Percentiles rank a stretch among this genome's conserved stretches.
Conservation (phyloP, 2,113 vertebrate species). For the Zootoca vivipara region DNA sequence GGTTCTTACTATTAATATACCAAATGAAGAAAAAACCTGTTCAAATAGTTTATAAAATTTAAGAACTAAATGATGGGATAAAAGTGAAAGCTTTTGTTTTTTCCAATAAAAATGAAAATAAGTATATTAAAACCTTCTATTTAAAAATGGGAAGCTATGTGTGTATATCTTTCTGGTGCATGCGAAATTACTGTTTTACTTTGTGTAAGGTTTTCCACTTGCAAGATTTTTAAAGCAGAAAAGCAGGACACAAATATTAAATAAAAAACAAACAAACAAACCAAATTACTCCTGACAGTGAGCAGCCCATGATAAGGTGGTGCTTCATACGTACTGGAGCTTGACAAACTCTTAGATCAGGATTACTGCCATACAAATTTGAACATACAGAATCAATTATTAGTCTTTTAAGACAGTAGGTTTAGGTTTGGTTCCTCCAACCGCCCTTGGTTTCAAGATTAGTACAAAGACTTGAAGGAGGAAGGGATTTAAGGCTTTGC, state of each 20-base stretch:
- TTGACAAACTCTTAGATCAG: neutral
- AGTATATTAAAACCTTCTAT: neutral
- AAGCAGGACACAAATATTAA: neutral
- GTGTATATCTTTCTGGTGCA: no score
- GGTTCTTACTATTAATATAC: neutral
- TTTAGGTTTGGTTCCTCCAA: neutral
- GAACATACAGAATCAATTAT: no score
- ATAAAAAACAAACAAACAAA: neutral
- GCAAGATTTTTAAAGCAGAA: neutral
- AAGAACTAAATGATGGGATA: neutral
- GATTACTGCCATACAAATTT: neutral
- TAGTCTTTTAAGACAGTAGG: neutral
- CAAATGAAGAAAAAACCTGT: neutral
- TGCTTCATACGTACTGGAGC: neutral
- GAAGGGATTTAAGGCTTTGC: neutral
- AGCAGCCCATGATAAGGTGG: neutral
- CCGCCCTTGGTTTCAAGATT: neutral
- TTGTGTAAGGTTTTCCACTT: neutral
- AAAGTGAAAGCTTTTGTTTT: neutral
- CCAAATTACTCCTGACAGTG: neutral
- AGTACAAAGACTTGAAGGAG: neutral
- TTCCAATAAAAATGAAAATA: neutral
- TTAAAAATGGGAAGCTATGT: neutral
- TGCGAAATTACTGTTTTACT: neutral
- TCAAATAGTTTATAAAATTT: neutral